A percentile compares a stretch with the other conserved stretches of the same genome.
Conservation (phyloP, 2,888 invertebrate species). For the Morpho deidamia region DNA sequence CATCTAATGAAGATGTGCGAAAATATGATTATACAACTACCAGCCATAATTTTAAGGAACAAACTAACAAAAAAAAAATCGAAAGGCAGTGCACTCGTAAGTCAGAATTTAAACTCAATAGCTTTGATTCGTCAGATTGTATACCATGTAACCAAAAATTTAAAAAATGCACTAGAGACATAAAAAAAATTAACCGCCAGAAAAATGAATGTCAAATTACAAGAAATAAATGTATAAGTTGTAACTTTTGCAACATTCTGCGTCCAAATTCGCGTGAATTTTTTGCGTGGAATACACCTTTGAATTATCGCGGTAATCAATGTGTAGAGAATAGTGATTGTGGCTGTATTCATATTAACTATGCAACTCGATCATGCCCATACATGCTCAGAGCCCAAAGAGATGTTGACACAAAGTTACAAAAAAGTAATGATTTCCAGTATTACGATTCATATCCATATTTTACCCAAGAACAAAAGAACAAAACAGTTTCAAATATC, state of each 20-base stretch:
- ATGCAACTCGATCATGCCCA: conserved; percentile 21
- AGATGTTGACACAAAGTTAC: conserved; percentile 26
- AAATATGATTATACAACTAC: conserved; percentile 35
- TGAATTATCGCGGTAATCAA: conserved; percentile 25
- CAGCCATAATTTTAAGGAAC: conserved; percentile 21
- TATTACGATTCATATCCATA: conserved; percentile 10
- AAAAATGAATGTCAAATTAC: conserved; percentile 24
- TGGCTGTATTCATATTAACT: conserved; percentile 28
- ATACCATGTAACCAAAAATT: conserved; percentile 18
- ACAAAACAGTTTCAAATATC: neutral
- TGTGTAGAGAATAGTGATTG: conserved; percentile 31
- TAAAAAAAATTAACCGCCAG: conserved; percentile 7
- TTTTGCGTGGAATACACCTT: conserved; percentile 39
- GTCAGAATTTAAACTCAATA: conserved; percentile 2
- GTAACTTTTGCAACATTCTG: conserved; percentile 8
- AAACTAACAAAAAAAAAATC: conserved; percentile 34
- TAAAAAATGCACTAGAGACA: conserved; percentile 36
- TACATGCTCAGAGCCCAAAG: conserved; percentile 24
- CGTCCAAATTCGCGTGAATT: conserved; percentile 17
- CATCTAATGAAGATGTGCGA: conserved; percentile 33
- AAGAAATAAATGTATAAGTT: conserved; percentile 19
- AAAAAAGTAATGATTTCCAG: conserved; percentile 20
- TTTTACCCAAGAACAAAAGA: neutral
- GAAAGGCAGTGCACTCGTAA: conserved; percentile 42
- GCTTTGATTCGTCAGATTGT: neutral